phyloP scores from a whole-genome alignment of 2,888 invertebrate species.

The Tiliacea aurago region DNA sequence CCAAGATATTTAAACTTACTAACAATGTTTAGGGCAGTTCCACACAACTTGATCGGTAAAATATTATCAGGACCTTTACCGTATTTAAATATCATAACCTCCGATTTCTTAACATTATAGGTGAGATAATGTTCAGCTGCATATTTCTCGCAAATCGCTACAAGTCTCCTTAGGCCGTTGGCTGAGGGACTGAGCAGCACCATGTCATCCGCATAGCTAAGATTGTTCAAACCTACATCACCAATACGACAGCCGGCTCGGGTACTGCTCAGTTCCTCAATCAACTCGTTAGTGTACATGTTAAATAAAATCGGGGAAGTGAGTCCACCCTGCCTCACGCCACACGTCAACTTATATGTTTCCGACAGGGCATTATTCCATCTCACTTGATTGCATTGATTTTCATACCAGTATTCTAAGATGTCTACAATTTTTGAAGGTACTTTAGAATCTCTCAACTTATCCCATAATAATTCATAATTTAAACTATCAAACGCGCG shows the following conservation, averaged over 20 bases:
- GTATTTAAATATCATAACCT: neutral
- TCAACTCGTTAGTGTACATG: neutral
- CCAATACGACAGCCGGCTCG: neutral
- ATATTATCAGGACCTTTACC: neutral
- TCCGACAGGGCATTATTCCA: slow-evolving; percentile 1
- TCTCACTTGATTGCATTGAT: neutral
- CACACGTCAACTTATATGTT: neutral
- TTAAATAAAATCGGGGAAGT: neutral
- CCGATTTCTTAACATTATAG: slow-evolving; percentile 4
- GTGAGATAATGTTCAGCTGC: neutral
- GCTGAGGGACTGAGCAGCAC: neutral
- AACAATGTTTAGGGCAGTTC: too few relatives aligned
- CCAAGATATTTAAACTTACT: too few relatives aligned
- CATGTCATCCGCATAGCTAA: neutral
- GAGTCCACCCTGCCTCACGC: slow-evolving; percentile 1
- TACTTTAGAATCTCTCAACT: too few relatives aligned
- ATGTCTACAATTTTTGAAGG: too few relatives aligned
- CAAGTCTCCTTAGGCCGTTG: neutral
- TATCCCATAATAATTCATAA: too few relatives aligned
- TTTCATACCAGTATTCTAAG: too few relatives aligned
- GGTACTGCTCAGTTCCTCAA: slow-evolving; percentile 2
- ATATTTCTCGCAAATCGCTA: slow-evolving; percentile 7
- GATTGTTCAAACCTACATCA: neutral
- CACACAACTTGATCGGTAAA: too few relatives aligned
- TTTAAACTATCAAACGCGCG: too few relatives aligned